Evolutionary conservation across 2,797 vertebrate species (phyloP).

Genomic region (Sitta carolinensis): DNA sequence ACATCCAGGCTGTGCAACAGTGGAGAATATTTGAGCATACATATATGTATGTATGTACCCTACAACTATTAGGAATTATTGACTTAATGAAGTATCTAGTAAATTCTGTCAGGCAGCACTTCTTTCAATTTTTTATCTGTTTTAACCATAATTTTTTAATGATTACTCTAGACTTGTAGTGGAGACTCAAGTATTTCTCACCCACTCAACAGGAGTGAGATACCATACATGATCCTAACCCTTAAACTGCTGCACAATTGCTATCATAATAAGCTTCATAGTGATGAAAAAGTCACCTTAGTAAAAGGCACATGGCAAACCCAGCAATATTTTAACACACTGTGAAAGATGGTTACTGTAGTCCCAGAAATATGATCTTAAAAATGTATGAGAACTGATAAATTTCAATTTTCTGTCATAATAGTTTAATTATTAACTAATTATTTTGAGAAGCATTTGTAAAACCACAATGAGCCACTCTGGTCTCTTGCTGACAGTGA

Average conservation of each 20-base stretch:
- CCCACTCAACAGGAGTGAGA: not conserved
- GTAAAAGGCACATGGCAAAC: not conserved
- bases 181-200: not conserved
- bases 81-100: not conserved
- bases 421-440: not conserved
- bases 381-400: not conserved
- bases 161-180: not conserved
- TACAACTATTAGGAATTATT: not conserved
- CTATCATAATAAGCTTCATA: not conserved
- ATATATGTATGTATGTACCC: not conserved
- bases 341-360: not conserved
- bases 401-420: not conserved
- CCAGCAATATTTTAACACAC: not conserved
- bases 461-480: not conserved
- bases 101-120: not conserved
- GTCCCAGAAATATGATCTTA: not conserved
- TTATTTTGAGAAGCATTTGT: not conserved
- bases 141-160: not conserved
- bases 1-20: not conserved
- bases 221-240: not conserved
- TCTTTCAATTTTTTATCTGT: not conserved
- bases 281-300: not conserved
- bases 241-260: not conserved
- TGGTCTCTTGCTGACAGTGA: not conserved
- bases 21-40: not conserved